These are phyloP conservation scores for Chaetoderma sp. DNA, from an alignment of 2,888 invertebrate species.

Conservation along the genomic window DNA sequence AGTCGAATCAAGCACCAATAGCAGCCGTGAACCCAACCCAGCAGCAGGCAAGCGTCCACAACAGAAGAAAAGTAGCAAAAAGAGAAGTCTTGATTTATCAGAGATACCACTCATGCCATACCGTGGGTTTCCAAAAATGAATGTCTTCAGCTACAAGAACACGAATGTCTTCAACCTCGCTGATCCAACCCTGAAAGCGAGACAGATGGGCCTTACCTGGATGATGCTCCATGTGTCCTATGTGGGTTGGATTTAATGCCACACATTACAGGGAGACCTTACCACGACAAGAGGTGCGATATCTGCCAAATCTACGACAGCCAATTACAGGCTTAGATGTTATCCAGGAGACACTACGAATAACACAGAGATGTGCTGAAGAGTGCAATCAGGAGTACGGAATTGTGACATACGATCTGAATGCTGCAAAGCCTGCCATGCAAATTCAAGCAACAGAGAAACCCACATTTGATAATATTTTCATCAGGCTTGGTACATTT, in stretches of 20 bases:
- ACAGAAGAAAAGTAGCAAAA: neutral
- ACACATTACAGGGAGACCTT: slow-evolving; percentile 13
- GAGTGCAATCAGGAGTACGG: slow-evolving; percentile 24
- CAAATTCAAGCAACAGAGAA: slow-evolving; percentile 38
- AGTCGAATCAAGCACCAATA: neutral
- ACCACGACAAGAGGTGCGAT: slow-evolving; percentile 29
- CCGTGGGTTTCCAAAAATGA: slow-evolving; percentile 15
- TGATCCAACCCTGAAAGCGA: neutral
- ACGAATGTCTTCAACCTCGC: neutral
- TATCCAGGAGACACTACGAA: slow-evolving; percentile 26
- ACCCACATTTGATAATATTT: slow-evolving; percentile 37
- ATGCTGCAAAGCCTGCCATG: slow-evolving; percentile 35
- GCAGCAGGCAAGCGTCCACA: neutral
- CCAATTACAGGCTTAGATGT: slow-evolving; percentile 35
- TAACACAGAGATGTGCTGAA: slow-evolving; percentile 29
- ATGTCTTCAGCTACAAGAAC: slow-evolving; percentile 4
- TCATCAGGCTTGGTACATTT: slow-evolving; percentile 38
- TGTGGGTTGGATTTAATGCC: slow-evolving; percentile 37
- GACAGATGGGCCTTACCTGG: slow-evolving; percentile 16
- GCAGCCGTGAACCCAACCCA: neutral
- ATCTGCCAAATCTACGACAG: slow-evolving; percentile 31
- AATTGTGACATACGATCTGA: slow-evolving; percentile 33
- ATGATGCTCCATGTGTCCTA: slow-evolving; percentile 26
- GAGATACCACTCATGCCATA: slow-evolving; percentile 13
- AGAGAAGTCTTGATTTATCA: neutral